Percentiles rank a stretch among this genome's conserved stretches.
Evolutionary conservation across 2,888 invertebrate genomes (phyloP).

Genomic region (Netelia melanura): DNA sequence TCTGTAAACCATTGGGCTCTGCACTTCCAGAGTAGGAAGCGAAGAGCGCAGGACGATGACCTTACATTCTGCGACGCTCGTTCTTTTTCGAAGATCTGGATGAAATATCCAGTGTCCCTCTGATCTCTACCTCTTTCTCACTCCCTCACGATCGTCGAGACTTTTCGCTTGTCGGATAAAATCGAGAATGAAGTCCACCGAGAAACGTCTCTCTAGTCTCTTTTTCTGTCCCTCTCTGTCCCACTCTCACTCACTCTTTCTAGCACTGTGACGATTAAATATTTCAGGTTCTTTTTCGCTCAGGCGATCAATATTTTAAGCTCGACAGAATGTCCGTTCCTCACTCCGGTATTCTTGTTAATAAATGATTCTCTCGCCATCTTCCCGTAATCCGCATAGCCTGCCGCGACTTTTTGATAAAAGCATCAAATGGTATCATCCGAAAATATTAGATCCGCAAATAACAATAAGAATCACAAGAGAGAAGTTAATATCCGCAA

Average conservation of each 20-base stretch:
- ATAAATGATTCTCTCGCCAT: constrained; percentile 47
- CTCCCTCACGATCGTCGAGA: constrained; percentile 37
- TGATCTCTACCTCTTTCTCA: constrained; percentile 35
- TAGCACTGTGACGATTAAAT: constrained; percentile 55
- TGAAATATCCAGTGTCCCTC: constrained; percentile 63
- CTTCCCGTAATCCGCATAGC: not conserved
- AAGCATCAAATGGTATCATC: too few relatives aligned
- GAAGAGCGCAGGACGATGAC: constrained; percentile 58
- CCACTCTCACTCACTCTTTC: constrained; percentile 23
- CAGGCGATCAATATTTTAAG: constrained; percentile 59
- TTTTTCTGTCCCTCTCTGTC: constrained; percentile 6
- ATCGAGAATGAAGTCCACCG: constrained; percentile 54
- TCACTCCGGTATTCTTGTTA: constrained; percentile 46
- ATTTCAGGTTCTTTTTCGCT: constrained; percentile 58
- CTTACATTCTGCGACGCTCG: constrained; percentile 35
- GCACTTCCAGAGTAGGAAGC: constrained; percentile 30
- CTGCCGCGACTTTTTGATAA: not conserved
- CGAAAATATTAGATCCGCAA: too few relatives aligned
- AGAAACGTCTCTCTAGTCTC: constrained; percentile 30
- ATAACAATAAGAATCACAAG: not conserved
- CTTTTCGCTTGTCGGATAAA: constrained; percentile 56
- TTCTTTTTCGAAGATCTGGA: constrained; percentile 64
- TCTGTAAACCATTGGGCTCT: constrained; percentile 37
- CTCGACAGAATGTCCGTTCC: constrained; percentile 55
- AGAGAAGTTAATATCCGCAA: constrained; percentile 24